Base-by-base conservation (phyloP, 2,888 invertebrate genomes). In the Coenonympha arcania region DNA sequence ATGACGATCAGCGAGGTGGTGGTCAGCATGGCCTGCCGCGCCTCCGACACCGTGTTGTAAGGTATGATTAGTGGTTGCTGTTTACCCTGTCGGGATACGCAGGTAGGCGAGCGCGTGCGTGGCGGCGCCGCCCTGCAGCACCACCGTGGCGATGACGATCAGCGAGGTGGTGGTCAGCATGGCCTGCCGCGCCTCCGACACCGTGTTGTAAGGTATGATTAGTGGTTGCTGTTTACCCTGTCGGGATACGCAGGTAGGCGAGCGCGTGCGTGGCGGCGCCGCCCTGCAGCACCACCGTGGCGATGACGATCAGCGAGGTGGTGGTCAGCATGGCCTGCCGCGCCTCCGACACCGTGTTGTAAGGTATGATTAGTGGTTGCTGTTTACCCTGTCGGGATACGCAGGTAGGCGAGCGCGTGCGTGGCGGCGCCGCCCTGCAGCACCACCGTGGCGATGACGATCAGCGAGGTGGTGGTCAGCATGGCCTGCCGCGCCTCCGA, bases 1-100 rank as follows among this genome's bases (percentile, higher is more conserved):
- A 99, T 96, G 24, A 98, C 98, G 64, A 99, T 97, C 54, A 98
- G 87, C 47, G 98, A 96, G 1, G 99, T 99, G 36, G 98, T 95
- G 0, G 98, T 96, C 60, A 98, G 84, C 93, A 99, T 97, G 2
- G 96, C 93, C 76, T 96, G 95, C 30, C 98, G 89, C 22, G 96
- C 94, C 65, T 94, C 94, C 0, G 96, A 95, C 44, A 95, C 91
- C 1, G 98, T 98, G 80, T 99, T 98, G 49, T n/a, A n/a, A n/a
- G n/a, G n/a, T n/a, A n/a, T n/a, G 9, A 28, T 22, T 8, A 22
- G 6, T 22, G 0, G 30, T 11, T 1, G 15, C 19, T n/a, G 8
- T 1, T 41, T 70, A 85, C 86, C 85, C 94, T 87, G 88, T 96
- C 92, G 97, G 96, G 85, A 99, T 98, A 75, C 96, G 94, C 16